Evolutionary conservation across 2,113 vertebrate species (phyloP).

Genomic region (Psittacula cyanocephala): DNA sequence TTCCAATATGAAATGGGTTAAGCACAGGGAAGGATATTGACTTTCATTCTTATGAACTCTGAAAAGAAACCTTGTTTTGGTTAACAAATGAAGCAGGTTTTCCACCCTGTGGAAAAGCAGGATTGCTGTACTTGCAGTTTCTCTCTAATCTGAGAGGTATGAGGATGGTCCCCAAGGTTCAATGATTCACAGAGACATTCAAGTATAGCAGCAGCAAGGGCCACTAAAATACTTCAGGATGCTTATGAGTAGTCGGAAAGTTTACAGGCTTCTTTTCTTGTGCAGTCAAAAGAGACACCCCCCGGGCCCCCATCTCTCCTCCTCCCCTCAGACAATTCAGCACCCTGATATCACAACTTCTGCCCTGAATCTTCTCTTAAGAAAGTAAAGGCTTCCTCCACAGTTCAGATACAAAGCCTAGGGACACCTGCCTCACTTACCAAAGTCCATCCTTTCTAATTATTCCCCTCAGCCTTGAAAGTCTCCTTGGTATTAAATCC

Average conservation of each 20-base stretch:
- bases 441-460: neutral
- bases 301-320: neutral
- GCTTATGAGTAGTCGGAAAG: neutral
- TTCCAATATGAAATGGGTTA: neutral
- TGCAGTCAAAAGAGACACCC: neutral
- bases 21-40: neutral
- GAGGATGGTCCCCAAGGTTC: neutral
- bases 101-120: neutral
- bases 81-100: neutral
- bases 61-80: neutral
- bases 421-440: neutral
- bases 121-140: neutral
- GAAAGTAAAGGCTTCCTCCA: neutral
- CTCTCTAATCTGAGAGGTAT: neutral
- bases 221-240: neutral
- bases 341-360: neutral
- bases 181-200: neutral
- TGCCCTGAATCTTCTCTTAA: neutral
- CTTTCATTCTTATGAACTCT: neutral
- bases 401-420: neutral
- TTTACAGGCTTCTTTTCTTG: neutral
- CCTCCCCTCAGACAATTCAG: neutral
- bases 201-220: neutral
- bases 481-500: neutral
- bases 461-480: neutral